Evolutionary conservation across 2,888 invertebrate species (phyloP), one percentile per base, ranked within the genome.

Genomic region (Mesorhabditis spiculigera): DNA sequence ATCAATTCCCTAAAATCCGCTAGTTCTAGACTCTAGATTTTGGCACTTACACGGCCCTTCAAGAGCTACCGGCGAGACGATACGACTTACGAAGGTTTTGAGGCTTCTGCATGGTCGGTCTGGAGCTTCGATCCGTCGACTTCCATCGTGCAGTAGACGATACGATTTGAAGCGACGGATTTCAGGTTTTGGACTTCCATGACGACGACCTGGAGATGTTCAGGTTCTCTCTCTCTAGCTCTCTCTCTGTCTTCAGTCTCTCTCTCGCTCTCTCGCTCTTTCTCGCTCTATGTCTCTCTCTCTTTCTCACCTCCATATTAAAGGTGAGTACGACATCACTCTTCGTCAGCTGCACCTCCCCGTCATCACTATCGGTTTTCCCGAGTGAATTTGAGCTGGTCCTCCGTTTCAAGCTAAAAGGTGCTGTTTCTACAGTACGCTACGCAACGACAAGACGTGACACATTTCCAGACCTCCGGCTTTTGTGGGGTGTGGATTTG

Each of bases 121-220:
- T 98, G 97, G 73, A 98, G 90, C 87, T 98, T 98, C 64, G 96
- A 95, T 74, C 95, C 96, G 88, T 99, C 98, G 58, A 98, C 95
- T 89, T 99, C 98, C 98, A 98, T 99, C 42, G 97, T 98, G 88
- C 98, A 99, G 89, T 98, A 98, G 67, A 98, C 96, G 87, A 98
- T 96, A 86, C 96, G 91, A 90, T 95, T 97, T 50, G 94, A 93
- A 76, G 95, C 92, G 86, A 99, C 89, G 69, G 95, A 94, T 89
- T 96, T 97, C 79, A 98, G 90, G 81, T 95, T 95, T 88, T 96
- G 94, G 69, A 98, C 97, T 89, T 99, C 97, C 93, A 97, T 95
- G 70, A 98, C 97, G 86, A 98, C 93, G 78, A 96, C 94, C 93
- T 93, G 88, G 10, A 13, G 10, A 50, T n/a, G 58, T 13, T 10